A percentile compares a stretch with the other conserved stretches of the same genome.
Conservation (phyloP, 2,888 invertebrate species). For the Archips crataeganus region DNA sequence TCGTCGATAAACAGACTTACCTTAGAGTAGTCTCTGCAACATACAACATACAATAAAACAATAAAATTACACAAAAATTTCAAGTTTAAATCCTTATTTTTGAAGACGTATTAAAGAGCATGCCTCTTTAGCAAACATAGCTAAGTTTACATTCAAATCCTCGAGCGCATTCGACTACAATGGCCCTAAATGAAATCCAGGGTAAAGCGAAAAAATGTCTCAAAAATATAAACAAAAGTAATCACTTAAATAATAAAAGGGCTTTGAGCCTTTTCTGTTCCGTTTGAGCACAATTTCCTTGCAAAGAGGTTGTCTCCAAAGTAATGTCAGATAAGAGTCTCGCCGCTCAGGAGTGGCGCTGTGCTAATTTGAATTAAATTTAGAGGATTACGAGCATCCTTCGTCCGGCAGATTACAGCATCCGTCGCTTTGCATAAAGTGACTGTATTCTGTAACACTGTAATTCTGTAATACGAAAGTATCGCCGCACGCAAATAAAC, state of each 20-base stretch:
- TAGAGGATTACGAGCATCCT: slow-evolving; percentile 56
- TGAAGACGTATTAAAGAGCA: not conserved
- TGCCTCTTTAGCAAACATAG: not conserved
- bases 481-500: slow-evolving; percentile 38
- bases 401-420: slow-evolving; percentile 54
- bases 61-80: no score
- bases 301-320: slow-evolving; percentile 49
- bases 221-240: slow-evolving; percentile 41
- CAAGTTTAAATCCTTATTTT: no score
- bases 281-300: slow-evolving; percentile 42
- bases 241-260: slow-evolving; percentile 42
- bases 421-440: slow-evolving; percentile 43
- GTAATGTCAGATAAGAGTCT: slow-evolving; percentile 53
- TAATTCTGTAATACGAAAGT: slow-evolving; percentile 35
- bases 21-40: no score
- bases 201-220: slow-evolving; percentile 12
- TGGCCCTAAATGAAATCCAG: not conserved
- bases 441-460: slow-evolving; percentile 39
- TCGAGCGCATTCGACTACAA: slow-evolving; percentile 2
- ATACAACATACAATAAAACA: no score
- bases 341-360: slow-evolving; percentile 51
- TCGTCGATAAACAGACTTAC: not conserved
- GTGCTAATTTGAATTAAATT: slow-evolving; percentile 71
- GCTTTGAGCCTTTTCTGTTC: slow-evolving; percentile 41
- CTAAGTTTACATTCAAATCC: not conserved